Evolutionary conservation across 2,797 vertebrate species (phyloP), one percentile per base, ranked within the genome.

Genomic region (Rhyacichthys aspro): DNA sequence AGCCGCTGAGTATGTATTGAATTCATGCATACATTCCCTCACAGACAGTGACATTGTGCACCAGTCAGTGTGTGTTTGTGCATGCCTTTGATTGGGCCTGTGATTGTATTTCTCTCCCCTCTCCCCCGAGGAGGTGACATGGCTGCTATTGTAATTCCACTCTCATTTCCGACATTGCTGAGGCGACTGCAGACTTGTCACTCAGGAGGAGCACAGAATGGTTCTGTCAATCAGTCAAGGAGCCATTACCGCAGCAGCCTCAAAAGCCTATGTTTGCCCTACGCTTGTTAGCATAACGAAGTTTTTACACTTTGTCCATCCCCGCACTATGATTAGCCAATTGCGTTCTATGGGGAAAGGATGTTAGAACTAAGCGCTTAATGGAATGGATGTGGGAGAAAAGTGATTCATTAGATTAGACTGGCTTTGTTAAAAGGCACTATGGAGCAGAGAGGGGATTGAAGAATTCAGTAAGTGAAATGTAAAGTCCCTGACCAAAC

Each of bases 61-160:
- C 69, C 10, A 57, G 55, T 72, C 60, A 52, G 37, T 52, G 43
- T 50, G 60, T 64, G 74, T 55, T 15, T 42, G 55, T 59, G 48
- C 53, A 63, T 53, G 68, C 68, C 65, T 83, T 76, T 86, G 87
- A 86, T 85, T 63, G 81, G 55, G 78, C 81, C 73, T 65, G 74
- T 88, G 87, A 89, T 87, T 92, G 87, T 88, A 77, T 90, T 89
- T 88, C 74, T 87, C 82, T 81, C 79, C 72, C 77, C 78, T 77
- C 74, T 88, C 89, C 88, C 89, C 85, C 50, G 81, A 90, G 86
- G 87, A 90, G 88, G 86, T 90, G 88, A 91, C 89, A 87, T 79
- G 78, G 79, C 79, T 75, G 83, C 70, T 86, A 92, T 92, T 91
- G 88, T 91, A 90, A 91, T 91, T 90, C 89, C 89, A 87, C 87